These are phyloP conservation scores for Scleropages formosus DNA, from an alignment of 2,797 vertebrate species.

Conservation along the genomic window DNA sequence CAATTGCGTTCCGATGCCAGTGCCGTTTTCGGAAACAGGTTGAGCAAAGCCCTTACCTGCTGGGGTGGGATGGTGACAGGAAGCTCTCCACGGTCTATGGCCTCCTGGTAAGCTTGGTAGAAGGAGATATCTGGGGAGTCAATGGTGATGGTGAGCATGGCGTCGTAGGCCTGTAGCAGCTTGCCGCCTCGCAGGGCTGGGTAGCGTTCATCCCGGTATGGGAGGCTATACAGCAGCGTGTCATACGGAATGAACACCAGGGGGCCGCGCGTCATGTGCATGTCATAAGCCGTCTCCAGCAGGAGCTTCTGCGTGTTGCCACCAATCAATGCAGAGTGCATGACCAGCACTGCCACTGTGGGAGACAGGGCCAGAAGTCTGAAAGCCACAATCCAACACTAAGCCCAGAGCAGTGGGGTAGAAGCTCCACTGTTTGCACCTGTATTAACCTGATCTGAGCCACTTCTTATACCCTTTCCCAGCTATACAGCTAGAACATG, in stretches of 20 bases:
- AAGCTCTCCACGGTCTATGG: conserved; percentile 67
- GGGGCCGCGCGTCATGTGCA: conserved; percentile 72
- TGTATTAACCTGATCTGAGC: no score
- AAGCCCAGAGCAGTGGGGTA: no score
- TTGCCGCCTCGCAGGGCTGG: conserved; percentile 60
- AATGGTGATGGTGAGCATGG: conserved; percentile 73
- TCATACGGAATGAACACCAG: conserved; percentile 77
- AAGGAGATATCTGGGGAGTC: conserved; percentile 65
- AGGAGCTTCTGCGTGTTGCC: conserved; percentile 65
- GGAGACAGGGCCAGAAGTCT: background rate
- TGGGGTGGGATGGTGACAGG: conserved; percentile 54
- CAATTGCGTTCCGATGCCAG: background rate
- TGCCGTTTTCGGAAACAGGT: background rate
- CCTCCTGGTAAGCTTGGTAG: conserved; percentile 66
- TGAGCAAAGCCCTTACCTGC: conserved; percentile 53
- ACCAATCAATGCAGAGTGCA: conserved; percentile 77
- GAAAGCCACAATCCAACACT: background rate
- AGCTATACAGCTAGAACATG: no score
- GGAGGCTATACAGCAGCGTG: conserved; percentile 75
- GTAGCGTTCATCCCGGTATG: conserved; percentile 63
- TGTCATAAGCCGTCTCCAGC: conserved; percentile 73
- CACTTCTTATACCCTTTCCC: no score
- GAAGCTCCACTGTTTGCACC: no score
- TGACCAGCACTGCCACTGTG: conserved; percentile 76
- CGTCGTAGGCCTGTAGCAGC: conserved; percentile 71